A percentile compares a stretch with the other conserved stretches of the same genome.
Conservation (phyloP, 2,797 vertebrate genomes). For the Arrhamphus sclerolepis region DNA sequence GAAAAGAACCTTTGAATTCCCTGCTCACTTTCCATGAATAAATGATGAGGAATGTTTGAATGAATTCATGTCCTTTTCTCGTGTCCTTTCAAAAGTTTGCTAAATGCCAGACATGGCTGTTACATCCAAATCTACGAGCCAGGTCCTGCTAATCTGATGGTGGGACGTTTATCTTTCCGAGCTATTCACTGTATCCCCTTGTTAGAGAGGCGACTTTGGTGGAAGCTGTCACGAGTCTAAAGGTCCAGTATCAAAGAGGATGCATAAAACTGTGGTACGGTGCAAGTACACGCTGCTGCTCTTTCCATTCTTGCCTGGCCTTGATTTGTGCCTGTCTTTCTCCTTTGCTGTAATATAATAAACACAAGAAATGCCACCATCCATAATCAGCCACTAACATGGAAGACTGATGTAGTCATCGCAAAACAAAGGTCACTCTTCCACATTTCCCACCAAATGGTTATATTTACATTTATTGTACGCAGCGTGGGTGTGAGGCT, state of each 20-base stretch:
- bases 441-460: constrained; percentile 11
- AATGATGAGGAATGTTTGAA: constrained; percentile 68
- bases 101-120: constrained; percentile 63
- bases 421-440: constrained; percentile 40
- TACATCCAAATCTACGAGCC: constrained; percentile 25
- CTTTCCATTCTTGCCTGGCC: background rate
- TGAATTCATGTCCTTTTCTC: constrained; percentile 65
- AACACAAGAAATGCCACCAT: constrained; percentile 8
- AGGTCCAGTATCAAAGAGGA: constrained; percentile 23
- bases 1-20: constrained; percentile 65
- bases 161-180: constrained; percentile 17
- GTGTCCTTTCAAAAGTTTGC: constrained; percentile 72
- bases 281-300: background rate
- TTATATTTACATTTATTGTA: constrained; percentile 23
- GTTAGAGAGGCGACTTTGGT: constrained; percentile 16
- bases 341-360: constrained; percentile 10
- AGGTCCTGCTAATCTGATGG: constrained; percentile 61
- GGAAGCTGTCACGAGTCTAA: constrained; percentile 20
- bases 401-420: constrained; percentile 20
- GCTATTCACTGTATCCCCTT: constrained; percentile 25
- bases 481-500: constrained; percentile 5
- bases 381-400: constrained; percentile 2
- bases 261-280: background rate
- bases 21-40: constrained; percentile 71
- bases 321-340: constrained; percentile 7